Conservation (phyloP, 2,797 vertebrate species). For the Melopsittacus undulatus region DNA sequence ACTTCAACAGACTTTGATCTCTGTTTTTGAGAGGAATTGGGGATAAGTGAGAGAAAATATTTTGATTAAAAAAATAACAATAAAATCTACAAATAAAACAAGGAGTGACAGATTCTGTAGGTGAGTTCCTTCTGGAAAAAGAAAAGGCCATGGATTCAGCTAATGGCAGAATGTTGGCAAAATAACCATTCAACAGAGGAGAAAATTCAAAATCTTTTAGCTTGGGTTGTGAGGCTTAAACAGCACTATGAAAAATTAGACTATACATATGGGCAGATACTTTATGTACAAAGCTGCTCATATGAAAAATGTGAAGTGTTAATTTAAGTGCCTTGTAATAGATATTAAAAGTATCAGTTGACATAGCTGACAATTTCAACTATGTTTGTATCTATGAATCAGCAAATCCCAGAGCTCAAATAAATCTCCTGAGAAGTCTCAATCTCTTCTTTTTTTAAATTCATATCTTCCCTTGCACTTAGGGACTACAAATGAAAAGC, state of each 20-base stretch:
- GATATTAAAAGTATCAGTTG: neutral
- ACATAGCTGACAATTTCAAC: neutral
- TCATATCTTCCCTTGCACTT: neutral
- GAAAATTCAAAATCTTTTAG: neutral
- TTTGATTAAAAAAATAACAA: neutral
- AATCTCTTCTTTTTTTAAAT: neutral
- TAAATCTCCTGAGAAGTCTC: neutral
- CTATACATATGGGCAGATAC: neutral
- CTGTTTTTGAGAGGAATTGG: neutral
- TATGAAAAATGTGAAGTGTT: neutral
- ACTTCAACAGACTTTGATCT: neutral
- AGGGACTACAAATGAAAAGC: slow-evolving; percentile 11
- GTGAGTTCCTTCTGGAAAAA: neutral
- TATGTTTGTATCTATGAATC: neutral
- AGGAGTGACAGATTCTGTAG: neutral
- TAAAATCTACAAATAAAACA: neutral
- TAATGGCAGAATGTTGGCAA: neutral
- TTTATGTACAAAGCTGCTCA: neutral
- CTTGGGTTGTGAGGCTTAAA: neutral
- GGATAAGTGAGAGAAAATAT: neutral
- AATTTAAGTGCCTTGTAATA: neutral
- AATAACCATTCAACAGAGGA: neutral
- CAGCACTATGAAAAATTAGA: neutral
- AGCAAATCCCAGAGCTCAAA: slow-evolving; percentile 9
- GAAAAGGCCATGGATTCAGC: neutral